Conservation (phyloP, 2,113 vertebrate species). For the Eudorcas thomsonii region DNA sequence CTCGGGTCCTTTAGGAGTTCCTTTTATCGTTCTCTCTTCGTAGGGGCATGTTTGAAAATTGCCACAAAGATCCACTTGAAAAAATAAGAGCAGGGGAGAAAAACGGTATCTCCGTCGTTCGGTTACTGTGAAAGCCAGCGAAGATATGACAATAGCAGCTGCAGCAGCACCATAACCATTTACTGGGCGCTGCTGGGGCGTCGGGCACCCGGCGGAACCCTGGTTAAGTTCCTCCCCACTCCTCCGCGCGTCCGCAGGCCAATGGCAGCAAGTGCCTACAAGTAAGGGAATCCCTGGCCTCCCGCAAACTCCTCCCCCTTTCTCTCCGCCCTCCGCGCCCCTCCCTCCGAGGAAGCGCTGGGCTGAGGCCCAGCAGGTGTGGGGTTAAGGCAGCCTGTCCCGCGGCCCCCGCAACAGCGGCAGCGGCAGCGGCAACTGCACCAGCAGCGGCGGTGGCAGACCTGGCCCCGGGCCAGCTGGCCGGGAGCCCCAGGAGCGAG, state of each 20-base stretch:
- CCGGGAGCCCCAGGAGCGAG: slow-evolving; percentile 54
- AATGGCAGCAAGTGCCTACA: neutral
- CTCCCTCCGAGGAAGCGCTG: neutral
- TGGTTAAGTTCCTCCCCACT: neutral
- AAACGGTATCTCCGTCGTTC: neutral
- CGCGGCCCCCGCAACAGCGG: neutral
- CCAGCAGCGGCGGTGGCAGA: slow-evolving; percentile 39
- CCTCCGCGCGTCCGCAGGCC: neutral
- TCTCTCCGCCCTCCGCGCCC: neutral
- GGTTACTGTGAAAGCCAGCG: neutral
- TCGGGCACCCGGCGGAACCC: neutral
- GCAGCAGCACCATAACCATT: neutral
- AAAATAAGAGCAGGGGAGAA: neutral
- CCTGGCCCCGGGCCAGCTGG: slow-evolving; percentile 66
- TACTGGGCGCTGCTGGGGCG: neutral
- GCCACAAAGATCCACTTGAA: neutral
- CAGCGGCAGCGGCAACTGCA: slow-evolving; percentile 23
- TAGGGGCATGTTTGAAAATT: neutral
- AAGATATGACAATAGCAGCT: neutral
- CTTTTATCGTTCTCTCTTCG: neutral
- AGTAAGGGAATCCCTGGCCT: slow-evolving; percentile 55
- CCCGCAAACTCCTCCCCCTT: slow-evolving; percentile 44
- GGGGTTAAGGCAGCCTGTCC: slow-evolving; percentile 49
- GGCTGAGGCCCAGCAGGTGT: slow-evolving; percentile 51
- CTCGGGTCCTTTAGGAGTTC: neutral